Evolutionary conservation across 2,888 invertebrate species (phyloP).

Genomic region (Platypus cylindrus): DNA sequence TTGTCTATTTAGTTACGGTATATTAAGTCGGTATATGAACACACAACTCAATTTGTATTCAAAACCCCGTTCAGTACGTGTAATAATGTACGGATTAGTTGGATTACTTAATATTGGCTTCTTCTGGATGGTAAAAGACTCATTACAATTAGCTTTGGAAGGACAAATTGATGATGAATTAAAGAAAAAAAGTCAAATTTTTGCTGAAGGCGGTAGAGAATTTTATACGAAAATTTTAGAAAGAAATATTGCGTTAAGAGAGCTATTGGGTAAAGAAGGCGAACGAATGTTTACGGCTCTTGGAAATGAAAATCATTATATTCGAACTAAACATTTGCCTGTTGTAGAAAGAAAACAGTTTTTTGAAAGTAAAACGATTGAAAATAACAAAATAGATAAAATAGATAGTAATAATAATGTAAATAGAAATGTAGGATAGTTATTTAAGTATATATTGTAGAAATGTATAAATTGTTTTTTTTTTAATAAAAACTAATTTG

Average conservation of each 20-base stretch:
- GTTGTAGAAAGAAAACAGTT: constrained; percentile 51
- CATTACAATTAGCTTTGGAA: constrained; percentile 50
- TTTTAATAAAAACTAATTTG: too few species aligned
- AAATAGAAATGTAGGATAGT: too few species aligned
- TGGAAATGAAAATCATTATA: constrained; percentile 56
- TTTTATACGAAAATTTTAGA: constrained; percentile 61
- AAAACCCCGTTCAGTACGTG: constrained; percentile 38
- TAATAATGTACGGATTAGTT: constrained; percentile 42
- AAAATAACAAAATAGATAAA: too few species aligned
- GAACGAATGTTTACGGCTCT: constrained; percentile 46
- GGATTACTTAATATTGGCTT: constrained; percentile 43
- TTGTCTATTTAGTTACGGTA: constrained; percentile 40
- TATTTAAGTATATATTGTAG: too few species aligned
- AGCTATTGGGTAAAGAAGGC: constrained; percentile 50
- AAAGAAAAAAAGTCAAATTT: constrained; percentile 45
- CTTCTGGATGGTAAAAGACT: constrained; percentile 55
- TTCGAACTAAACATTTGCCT: constrained; percentile 53
- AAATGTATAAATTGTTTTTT: too few species aligned
- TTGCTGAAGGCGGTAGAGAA: constrained; percentile 58
- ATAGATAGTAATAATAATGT: too few species aligned
- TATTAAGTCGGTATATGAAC: constrained; percentile 39
- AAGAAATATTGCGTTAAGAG: constrained; percentile 60
- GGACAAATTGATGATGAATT: constrained; percentile 48
- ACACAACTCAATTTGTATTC: constrained; percentile 41
- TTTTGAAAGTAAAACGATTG: constrained; percentile 43